A percentile compares a stretch with the other conserved stretches of the same genome.
phyloP scores from a whole-genome alignment of 2,797 vertebrate species.

The Gallinago nigripennis region DNA sequence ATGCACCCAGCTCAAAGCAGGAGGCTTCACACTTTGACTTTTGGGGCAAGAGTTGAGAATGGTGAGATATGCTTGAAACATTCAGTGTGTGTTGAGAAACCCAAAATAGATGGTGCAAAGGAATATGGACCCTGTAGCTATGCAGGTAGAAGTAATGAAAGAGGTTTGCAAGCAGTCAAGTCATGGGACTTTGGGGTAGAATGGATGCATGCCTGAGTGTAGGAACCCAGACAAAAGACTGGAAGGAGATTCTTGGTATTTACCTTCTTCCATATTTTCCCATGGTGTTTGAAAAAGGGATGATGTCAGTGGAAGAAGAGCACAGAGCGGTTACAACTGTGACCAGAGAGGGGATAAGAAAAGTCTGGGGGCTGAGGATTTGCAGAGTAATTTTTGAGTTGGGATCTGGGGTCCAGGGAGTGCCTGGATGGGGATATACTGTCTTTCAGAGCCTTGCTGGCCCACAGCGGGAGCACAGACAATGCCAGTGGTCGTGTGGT shows the following conservation, averaged over 20 bases:
- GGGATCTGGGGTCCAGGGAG: background rate
- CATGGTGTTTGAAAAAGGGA: background rate
- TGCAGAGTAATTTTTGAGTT: background rate
- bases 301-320: background rate
- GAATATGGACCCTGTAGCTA: background rate
- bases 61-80: background rate
- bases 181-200: background rate
- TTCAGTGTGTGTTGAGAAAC: background rate
- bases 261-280: background rate
- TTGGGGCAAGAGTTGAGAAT: conserved; percentile 36
- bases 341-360: background rate
- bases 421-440: background rate
- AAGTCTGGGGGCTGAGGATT: background rate
- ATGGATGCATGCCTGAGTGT: background rate
- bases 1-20: conserved; percentile 4
- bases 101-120: conserved; percentile 30
- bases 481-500: accelerated
- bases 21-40: conserved; percentile 43
- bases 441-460: background rate
- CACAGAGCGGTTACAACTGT: background rate
- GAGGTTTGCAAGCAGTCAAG: background rate
- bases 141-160: background rate
- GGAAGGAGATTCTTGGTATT: background rate
- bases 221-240: background rate
- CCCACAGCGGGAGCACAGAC: background rate